Evolutionary conservation across 2,888 invertebrate genomes (phyloP).

Genomic region (Cerastis rubricosa): DNA sequence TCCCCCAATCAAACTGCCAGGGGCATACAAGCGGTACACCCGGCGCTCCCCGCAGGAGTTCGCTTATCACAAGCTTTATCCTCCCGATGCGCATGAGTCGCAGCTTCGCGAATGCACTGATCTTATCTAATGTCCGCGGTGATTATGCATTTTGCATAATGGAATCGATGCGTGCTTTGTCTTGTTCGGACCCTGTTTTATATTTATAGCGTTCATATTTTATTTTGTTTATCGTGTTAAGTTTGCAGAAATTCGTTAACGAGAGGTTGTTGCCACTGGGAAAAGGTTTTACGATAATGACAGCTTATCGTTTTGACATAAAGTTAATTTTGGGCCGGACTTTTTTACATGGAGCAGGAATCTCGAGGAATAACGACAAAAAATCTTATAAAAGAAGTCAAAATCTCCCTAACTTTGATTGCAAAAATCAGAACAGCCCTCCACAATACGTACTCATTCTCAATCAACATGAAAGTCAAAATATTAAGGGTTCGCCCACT

Average conservation of each 20-base stretch:
- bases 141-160: slow-evolving; percentile 82
- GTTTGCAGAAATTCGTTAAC: slow-evolving; percentile 50
- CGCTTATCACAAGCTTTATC: slow-evolving; percentile 56
- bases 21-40: slow-evolving; percentile 55
- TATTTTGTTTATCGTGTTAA: slow-evolving; percentile 49
- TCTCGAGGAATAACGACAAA: background rate
- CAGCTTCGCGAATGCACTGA: slow-evolving; percentile 75
- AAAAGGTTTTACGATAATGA: slow-evolving; percentile 56
- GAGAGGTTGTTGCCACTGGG: slow-evolving; percentile 58
- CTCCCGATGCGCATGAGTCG: slow-evolving; percentile 66
- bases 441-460: slow-evolving; percentile 22
- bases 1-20: slow-evolving; percentile 81
- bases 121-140: slow-evolving; percentile 80
- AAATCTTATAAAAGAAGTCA: slow-evolving; percentile 5
- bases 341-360: background rate
- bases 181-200: slow-evolving; percentile 56
- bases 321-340: slow-evolving; percentile 16
- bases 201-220: slow-evolving; percentile 55
- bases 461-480: slow-evolving; percentile 61
- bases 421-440: slow-evolving; percentile 7
- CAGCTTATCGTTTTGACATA: slow-evolving; percentile 41
- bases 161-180: slow-evolving; percentile 62
- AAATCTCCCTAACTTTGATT: background rate
- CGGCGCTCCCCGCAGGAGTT: slow-evolving; percentile 74
- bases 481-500: slow-evolving; percentile 61